A percentile compares a stretch with the other conserved stretches of the same genome.
phyloP scores from a whole-genome alignment of 2,888 invertebrate genomes.

The Limnephilus marmoratus region DNA sequence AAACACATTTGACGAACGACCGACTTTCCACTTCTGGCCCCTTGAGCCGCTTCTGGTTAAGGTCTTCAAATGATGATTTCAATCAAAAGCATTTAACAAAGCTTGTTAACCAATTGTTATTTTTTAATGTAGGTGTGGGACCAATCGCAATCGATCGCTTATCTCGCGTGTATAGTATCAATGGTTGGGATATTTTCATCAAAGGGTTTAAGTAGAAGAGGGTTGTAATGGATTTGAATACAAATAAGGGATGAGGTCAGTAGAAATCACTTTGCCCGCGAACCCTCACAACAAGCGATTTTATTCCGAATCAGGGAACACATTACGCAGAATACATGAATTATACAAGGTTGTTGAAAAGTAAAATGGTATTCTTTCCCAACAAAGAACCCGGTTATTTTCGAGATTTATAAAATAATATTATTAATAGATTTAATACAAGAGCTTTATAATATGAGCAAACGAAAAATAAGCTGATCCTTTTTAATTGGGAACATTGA shows the following conservation, averaged over 20 bases:
- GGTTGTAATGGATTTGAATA: constrained; percentile 46
- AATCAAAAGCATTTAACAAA: too few species aligned
- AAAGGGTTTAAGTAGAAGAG: neutral
- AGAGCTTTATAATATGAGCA: neutral
- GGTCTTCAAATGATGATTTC: too few species aligned
- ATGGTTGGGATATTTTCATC: neutral
- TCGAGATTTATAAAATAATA: neutral
- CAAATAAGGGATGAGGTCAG: constrained; percentile 48
- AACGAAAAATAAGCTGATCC: neutral
- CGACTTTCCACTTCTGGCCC: too few species aligned
- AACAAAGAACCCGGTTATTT: neutral
- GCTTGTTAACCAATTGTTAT: too few species aligned
- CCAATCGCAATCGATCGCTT: neutral
- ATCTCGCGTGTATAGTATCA: neutral
- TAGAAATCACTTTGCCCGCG: constrained; percentile 25
- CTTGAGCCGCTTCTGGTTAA: too few species aligned
- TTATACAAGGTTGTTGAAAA: neutral
- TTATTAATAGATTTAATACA: neutral
- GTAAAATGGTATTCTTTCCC: neutral
- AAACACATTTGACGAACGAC: too few species aligned
- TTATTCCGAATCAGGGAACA: neutral
- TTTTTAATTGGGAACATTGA: neutral
- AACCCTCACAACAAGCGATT: constrained; percentile 14
- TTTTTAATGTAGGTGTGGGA: too few species aligned
- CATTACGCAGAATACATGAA: neutral